Evolutionary conservation across 2,113 vertebrate species (phyloP).

Genomic region (Sinocyclocheilus grahami): DNA sequence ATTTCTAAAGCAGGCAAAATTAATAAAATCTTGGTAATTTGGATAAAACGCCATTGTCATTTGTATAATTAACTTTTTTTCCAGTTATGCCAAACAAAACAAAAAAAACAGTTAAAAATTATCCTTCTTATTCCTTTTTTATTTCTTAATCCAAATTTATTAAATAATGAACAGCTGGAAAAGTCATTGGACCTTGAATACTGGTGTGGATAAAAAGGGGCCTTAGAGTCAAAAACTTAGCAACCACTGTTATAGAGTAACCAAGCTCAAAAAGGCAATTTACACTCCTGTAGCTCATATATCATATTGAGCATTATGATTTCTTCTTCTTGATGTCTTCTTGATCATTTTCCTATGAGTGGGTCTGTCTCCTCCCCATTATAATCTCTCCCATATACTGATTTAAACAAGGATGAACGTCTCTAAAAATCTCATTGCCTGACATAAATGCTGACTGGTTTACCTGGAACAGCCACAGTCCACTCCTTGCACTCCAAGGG

Average conservation of each 20-base stretch:
- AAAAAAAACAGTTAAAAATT: neutral
- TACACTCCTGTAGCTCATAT: neutral
- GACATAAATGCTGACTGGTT: constrained; percentile 5
- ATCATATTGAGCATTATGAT: neutral
- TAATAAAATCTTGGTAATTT: neutral
- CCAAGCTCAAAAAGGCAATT: neutral
- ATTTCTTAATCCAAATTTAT: too few relatives aligned
- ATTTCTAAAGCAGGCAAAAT: neutral
- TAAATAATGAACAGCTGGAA: neutral
- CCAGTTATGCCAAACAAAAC: neutral
- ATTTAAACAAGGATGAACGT: neutral
- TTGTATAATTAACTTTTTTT: neutral
- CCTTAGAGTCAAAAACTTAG: neutral
- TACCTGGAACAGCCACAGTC: constrained; percentile 96
- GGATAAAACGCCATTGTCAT: neutral
- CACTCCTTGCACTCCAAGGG: constrained; percentile 93
- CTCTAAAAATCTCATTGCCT: neutral
- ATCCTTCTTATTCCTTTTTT: too few relatives aligned
- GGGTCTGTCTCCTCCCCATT: neutral
- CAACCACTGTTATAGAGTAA: neutral
- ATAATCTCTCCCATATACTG: neutral
- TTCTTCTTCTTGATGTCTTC: neutral
- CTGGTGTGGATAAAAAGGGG: neutral
- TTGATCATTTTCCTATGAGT: neutral
- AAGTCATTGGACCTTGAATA: neutral